phyloP scores from a whole-genome alignment of 2,888 invertebrate genomes.

The Andrena bicolor region DNA sequence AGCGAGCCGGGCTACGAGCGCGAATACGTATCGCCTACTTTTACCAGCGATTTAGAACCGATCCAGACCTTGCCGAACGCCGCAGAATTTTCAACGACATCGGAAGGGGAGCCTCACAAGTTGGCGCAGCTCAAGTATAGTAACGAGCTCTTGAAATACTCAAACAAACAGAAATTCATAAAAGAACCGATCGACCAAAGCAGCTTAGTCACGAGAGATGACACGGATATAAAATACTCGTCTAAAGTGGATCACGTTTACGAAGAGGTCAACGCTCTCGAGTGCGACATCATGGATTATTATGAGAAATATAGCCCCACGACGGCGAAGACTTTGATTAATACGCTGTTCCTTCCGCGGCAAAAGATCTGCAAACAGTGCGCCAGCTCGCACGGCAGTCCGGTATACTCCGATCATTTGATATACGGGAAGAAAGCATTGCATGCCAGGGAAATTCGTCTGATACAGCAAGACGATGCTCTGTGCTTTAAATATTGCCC shows the following conservation, averaged over 20 bases:
- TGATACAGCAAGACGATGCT: constrained; percentile 71
- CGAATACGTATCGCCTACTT: constrained; percentile 30
- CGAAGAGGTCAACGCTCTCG: constrained; percentile 71
- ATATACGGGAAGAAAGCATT: constrained; percentile 75
- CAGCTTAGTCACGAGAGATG: not conserved
- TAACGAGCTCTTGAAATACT: constrained; percentile 35
- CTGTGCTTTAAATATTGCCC: constrained; percentile 68
- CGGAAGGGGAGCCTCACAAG: constrained; percentile 35
- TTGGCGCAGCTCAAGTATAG: constrained; percentile 44
- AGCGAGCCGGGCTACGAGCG: constrained; percentile 9
- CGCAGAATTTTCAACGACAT: constrained; percentile 32
- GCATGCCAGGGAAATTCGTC: constrained; percentile 72
- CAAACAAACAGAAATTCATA: constrained; percentile 29
- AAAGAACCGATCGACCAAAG: not conserved
- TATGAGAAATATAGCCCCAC: constrained; percentile 67
- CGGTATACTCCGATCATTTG: constrained; percentile 80
- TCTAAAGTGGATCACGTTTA: constrained; percentile 72
- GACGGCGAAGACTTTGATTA: constrained; percentile 66
- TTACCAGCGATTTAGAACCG: constrained; percentile 28
- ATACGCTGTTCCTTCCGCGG: constrained; percentile 63
- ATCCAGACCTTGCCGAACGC: constrained; percentile 42
- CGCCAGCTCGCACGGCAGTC: constrained; percentile 69
- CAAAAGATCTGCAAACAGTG: constrained; percentile 76
- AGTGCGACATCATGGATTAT: constrained; percentile 72
- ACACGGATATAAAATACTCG: constrained; percentile 2